Evolutionary conservation across 2,797 vertebrate genomes (phyloP).

Genomic region (Sebastes hopkinsi): DNA sequence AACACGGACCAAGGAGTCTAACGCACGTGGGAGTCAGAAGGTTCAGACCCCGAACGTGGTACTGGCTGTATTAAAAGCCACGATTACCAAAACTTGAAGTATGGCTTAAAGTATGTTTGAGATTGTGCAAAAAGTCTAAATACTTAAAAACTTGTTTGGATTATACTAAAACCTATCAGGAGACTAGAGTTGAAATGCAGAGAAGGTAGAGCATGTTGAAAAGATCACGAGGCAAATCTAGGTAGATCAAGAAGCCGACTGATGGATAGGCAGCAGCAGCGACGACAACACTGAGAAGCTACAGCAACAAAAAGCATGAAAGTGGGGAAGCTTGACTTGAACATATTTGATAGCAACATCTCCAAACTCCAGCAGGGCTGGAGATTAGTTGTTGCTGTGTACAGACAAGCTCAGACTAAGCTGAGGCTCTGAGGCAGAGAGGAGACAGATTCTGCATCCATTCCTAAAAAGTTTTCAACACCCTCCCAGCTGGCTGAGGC

Average conservation of each 20-base stretch:
- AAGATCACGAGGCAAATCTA: neutral
- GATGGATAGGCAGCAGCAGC: neutral
- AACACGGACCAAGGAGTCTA: too few species aligned
- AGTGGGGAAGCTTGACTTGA: neutral
- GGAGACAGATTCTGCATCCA: slow-evolving; percentile 16
- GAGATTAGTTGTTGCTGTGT: slow-evolving; percentile 8
- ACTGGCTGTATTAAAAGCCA: too few species aligned
- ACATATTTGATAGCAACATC: slow-evolving; percentile 3
- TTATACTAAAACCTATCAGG: neutral
- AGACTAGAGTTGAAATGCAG: neutral
- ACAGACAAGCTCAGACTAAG: slow-evolving; percentile 1
- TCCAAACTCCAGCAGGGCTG: neutral
- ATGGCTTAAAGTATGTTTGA: neutral
- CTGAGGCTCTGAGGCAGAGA: neutral
- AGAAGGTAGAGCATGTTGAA: neutral
- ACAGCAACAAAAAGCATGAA: neutral
- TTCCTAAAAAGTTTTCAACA: slow-evolving; percentile 21
- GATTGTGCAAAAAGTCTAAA: neutral
- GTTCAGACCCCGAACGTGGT: too few species aligned
- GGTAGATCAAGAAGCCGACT: neutral
- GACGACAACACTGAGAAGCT: neutral
- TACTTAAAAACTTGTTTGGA: neutral
- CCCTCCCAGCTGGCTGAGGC: slow-evolving; percentile 12
- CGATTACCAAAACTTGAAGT: too few species aligned
- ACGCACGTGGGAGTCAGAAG: too few species aligned